Evolutionary conservation across 2,113 vertebrate genomes (phyloP).

Genomic region (Jaculus jaculus): DNA sequence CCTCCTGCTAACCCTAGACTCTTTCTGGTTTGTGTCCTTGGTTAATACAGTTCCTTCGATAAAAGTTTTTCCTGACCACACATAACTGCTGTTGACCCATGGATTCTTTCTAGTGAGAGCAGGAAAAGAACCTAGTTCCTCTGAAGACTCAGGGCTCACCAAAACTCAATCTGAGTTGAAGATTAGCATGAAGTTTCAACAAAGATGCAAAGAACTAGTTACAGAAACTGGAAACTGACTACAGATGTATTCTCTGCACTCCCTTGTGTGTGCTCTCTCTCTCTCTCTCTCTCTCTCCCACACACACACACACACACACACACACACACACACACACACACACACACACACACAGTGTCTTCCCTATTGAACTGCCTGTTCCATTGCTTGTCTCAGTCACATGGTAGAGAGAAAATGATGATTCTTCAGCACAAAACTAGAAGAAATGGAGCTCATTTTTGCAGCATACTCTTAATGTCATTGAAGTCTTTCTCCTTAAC

Average conservation of each 20-base stretch:
- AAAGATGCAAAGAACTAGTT: not conserved
- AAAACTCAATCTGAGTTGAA: not conserved
- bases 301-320: too few species aligned
- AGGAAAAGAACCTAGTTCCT: not conserved
- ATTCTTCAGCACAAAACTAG: not conserved
- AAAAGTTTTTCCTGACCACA: not conserved
- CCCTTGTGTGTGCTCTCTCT: too few species aligned
- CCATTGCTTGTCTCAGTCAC: not conserved
- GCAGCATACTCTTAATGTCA: not conserved
- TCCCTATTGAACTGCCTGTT: not conserved
- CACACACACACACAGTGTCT: not conserved
- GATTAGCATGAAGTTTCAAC: not conserved
- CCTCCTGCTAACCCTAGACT: not conserved
- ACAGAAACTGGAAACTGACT: not conserved
- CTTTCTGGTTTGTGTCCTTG: not conserved
- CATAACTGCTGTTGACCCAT: not conserved
- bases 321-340: not conserved
- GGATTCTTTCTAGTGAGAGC: not conserved
- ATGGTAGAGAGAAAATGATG: not conserved
- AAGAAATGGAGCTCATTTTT: not conserved
- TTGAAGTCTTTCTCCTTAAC: slow-evolving; percentile 3
- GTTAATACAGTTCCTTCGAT: not conserved
- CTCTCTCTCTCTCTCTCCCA: too few species aligned
- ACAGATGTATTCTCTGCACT: not conserved
- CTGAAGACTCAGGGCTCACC: not conserved